Percentiles rank a stretch among this genome's conserved stretches.
phyloP scores from a whole-genome alignment of 2,113 vertebrate species.

The Thomomys bottae region DNA sequence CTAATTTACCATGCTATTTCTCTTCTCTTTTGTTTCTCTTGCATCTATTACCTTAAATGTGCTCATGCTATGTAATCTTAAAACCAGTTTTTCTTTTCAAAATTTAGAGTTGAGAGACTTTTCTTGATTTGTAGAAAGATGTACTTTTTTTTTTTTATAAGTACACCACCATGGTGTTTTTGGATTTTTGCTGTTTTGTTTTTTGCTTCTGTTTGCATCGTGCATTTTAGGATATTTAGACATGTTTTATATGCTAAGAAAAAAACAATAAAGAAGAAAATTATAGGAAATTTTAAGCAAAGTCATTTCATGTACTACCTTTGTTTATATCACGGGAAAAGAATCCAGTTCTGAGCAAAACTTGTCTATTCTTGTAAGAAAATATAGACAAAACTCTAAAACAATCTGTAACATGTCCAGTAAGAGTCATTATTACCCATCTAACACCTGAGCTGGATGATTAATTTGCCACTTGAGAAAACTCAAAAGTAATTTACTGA shows the following conservation, averaged over 20 bases:
- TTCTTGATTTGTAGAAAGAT: not conserved
- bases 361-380: conserved; percentile 45
- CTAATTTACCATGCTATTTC: no score
- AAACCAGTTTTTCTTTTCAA: not conserved
- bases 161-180: not conserved
- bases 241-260: not conserved
- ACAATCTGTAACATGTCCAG: conserved; percentile 30
- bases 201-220: not conserved
- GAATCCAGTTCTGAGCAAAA: conserved; percentile 43
- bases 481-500: conserved; percentile 61
- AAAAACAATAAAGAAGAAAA: not conserved
- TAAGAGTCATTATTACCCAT: conserved; percentile 58
- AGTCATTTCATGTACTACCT: no score
- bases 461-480: conserved; percentile 64
- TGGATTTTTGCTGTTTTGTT: no score
- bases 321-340: conserved; percentile 15
- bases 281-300: not conserved
- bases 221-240: conserved; percentile 18
- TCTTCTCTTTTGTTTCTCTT: no score
- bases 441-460: conserved; percentile 47
- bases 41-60: not conserved
- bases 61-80: not conserved
- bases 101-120: not conserved
- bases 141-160: conserved; percentile 9
- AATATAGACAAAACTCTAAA: not conserved